Evolutionary conservation across 1,140 invertebrate species (phyloP), one percentile per base, ranked within the genome.

Genomic region (Callitettix versicolor): DNA sequence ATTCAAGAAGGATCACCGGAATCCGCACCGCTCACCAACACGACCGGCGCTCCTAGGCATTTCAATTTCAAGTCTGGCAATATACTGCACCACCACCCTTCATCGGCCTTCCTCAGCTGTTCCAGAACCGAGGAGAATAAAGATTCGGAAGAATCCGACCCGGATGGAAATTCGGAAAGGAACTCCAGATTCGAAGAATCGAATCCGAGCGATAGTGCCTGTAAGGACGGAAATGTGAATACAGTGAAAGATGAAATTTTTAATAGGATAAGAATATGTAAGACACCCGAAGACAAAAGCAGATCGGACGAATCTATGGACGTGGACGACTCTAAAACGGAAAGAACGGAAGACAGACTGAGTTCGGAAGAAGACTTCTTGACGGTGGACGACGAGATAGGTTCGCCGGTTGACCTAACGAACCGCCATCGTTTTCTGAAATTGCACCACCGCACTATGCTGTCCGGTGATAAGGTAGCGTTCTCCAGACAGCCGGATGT

Each of bases 321-420:
- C 36, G 46, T 49, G 14, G 46, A 40, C 17, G 41, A 51, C 24
- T 22, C 21, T 12, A 20, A 15, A 3, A 26, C 40, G 9, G 36
- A 40, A 22, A 11, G 40, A n/a, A 26, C 30, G 1, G 41, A 44
- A 5, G 26, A 30, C 26, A 36, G 56, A 22, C 17, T 58, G 5
- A 52, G 36, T 24, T 55, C 55, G 17, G 56, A 58, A n/a, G 58
- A 60, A 26, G 60, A 56, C 38, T 54, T 55, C 12, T 38, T 49
- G 1, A 55, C 44, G 3, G 53, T 50, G 12, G 47, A 49, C 12
- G 51, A 58, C 20, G 57, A 55, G 21, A 55, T 59, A 40, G 59
- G 58, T 11, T 60, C 59, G 12, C 63, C 60, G 21, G 62, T 63
- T 22, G 62, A 63, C 34, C 50, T 63, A 17, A 62, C 63, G 24